Evolutionary conservation across 2,797 vertebrate species (phyloP).

Genomic region (Garrulus glandarius): DNA sequence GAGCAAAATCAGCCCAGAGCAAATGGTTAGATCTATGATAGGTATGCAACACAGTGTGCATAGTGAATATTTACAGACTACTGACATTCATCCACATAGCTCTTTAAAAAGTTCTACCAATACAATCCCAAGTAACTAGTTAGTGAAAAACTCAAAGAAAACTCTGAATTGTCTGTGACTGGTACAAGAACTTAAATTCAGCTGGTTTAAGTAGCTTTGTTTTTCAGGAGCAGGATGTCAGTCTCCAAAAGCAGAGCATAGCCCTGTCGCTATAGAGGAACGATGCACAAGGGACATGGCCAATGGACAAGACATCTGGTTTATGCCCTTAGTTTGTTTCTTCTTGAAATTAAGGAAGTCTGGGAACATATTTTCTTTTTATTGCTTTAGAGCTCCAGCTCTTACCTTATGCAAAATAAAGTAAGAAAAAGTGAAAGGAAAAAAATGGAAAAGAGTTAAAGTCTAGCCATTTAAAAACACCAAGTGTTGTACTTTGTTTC

Average conservation of each 20-base stretch:
- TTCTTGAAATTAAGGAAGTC: not conserved
- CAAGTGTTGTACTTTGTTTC: not conserved
- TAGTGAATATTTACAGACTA: not conserved
- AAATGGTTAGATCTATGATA: not conserved
- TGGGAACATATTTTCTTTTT: not conserved
- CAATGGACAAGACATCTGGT: not conserved
- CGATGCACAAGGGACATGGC: fast-evolving
- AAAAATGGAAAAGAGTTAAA: not conserved
- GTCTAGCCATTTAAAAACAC: not conserved
- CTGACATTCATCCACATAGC: not conserved
- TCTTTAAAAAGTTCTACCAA: not conserved
- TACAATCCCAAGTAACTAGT: not conserved
- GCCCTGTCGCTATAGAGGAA: not conserved
- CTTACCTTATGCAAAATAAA: not conserved
- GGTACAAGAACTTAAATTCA: not conserved
- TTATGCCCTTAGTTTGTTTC: not conserved
- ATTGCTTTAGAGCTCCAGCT: not conserved
- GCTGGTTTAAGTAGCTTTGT: not conserved
- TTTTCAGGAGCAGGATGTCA: not conserved
- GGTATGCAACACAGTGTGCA: not conserved
- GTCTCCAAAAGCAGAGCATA: not conserved
- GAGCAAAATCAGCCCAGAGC: not conserved
- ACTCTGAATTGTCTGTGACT: not conserved
- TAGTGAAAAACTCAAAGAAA: not conserved
- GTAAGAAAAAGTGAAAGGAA: not conserved